Percentiles rank a stretch among this genome's conserved stretches.
phyloP scores from a whole-genome alignment of 2,113 vertebrate species.

The Halcyon malimbica region DNA sequence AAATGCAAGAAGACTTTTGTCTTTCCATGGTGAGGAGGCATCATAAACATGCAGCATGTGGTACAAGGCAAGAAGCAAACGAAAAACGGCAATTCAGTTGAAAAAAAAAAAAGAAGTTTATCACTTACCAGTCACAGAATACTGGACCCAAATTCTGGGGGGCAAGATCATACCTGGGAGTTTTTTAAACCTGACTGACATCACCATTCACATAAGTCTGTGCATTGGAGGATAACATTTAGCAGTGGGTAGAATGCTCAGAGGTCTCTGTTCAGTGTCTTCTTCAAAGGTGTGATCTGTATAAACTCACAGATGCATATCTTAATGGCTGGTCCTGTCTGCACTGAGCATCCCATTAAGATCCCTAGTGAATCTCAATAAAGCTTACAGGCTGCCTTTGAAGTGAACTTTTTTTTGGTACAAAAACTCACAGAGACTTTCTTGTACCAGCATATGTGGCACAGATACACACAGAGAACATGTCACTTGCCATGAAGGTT shows the following conservation, averaged over 20 bases:
- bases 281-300: background rate
- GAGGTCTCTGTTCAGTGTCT: background rate
- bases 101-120: background rate
- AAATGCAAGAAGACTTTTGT: background rate
- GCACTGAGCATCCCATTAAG: accelerated
- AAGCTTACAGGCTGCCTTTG: background rate
- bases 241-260: background rate
- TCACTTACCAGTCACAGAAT: background rate
- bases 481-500: background rate
- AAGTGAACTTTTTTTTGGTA: background rate
- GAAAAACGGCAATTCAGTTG: background rate
- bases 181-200: background rate
- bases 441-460: background rate
- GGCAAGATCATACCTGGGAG: accelerated
- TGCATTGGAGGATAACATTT: background rate
- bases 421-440: background rate
- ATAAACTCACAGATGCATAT: background rate
- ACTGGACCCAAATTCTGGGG: background rate
- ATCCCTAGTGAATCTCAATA: background rate
- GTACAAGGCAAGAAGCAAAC: background rate
- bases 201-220: background rate
- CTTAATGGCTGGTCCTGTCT: background rate
- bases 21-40: background rate
- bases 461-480: background rate
- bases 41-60: background rate